phyloP scores from a whole-genome alignment of 2,888 invertebrate genomes.

The Eupithecia subumbrata region DNA sequence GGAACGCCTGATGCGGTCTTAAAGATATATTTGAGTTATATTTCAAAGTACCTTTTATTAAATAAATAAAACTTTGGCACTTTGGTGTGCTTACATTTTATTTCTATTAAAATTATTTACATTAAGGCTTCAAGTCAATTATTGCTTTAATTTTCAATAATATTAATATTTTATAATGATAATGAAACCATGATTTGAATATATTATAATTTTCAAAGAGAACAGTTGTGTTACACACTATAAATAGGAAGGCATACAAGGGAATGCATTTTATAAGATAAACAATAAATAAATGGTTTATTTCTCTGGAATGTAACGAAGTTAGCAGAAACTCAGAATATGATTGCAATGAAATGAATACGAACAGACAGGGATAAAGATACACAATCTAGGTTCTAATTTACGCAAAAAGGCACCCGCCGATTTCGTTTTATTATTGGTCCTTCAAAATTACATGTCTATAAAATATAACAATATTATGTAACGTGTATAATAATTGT shows the following conservation, averaged over 20 bases:
- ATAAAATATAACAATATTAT: conserved; percentile 55
- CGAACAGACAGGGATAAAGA: conserved; percentile 49
- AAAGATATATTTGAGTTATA: background rate
- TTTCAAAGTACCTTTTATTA: conserved; percentile 13
- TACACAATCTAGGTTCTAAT: conserved; percentile 60
- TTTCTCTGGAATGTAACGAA: conserved; percentile 82
- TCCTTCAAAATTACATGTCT: conserved; percentile 65
- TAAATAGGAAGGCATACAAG: conserved; percentile 58
- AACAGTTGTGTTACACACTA: conserved; percentile 65
- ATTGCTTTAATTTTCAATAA: conserved; percentile 70
- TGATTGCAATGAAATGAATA: conserved; percentile 41
- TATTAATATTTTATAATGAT: conserved; percentile 30
- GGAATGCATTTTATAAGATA: conserved; percentile 73
- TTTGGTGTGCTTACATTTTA: conserved; percentile 68
- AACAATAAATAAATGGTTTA: conserved; percentile 62
- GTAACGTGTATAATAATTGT: conserved; percentile 50
- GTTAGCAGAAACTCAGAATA: conserved; percentile 48
- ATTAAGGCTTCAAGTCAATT: conserved; percentile 71
- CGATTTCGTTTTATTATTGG: conserved; percentile 65
- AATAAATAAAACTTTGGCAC: conserved; percentile 69
- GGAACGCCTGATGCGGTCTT: background rate
- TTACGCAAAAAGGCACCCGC: conserved; percentile 73
- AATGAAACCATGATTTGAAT: conserved; percentile 33
- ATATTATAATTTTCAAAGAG: conserved; percentile 40
- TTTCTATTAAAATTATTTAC: conserved; percentile 59